A percentile compares a stretch with the other conserved stretches of the same genome.
Conservation (phyloP, 2,797 vertebrate genomes). For the Myotis daubentonii region DNA sequence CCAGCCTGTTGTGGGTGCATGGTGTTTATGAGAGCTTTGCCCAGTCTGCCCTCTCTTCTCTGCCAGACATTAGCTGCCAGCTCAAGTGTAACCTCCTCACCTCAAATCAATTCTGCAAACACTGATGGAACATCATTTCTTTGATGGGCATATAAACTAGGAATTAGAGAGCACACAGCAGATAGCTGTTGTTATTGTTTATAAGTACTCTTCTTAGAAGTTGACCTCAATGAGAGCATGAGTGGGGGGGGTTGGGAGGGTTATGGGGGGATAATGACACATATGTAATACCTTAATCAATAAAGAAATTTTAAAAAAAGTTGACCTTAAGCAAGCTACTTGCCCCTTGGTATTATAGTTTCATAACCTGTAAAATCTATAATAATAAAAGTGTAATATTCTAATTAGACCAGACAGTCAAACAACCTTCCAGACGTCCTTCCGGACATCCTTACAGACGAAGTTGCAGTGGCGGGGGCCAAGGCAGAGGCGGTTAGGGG, state of each 20-base stretch:
- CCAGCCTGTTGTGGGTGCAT: background rate
- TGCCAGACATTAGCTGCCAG: background rate
- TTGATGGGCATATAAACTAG: background rate
- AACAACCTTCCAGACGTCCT: no score
- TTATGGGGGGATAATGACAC: no score
- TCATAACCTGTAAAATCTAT: constrained; percentile 17
- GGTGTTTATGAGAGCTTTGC: background rate
- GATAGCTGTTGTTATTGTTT: background rate
- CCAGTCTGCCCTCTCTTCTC: background rate
- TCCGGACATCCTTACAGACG: no score
- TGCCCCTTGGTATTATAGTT: background rate
- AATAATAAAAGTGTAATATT: no score
- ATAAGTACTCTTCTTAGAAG: constrained; percentile 35
- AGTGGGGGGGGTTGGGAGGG: no score
- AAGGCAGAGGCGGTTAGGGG: no score
- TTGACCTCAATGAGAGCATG: background rate
- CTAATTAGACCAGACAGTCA: no score
- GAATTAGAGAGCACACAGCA: background rate
- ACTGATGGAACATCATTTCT: constrained; percentile 46
- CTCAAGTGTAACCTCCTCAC: background rate
- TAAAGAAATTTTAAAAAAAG: no score
- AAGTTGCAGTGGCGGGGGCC: no score
- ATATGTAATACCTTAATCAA: no score
- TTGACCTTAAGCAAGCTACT: background rate
- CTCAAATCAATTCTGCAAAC: constrained; percentile 66